phyloP scores from a whole-genome alignment of 1,140 invertebrate genomes.

The Diprion similis region DNA sequence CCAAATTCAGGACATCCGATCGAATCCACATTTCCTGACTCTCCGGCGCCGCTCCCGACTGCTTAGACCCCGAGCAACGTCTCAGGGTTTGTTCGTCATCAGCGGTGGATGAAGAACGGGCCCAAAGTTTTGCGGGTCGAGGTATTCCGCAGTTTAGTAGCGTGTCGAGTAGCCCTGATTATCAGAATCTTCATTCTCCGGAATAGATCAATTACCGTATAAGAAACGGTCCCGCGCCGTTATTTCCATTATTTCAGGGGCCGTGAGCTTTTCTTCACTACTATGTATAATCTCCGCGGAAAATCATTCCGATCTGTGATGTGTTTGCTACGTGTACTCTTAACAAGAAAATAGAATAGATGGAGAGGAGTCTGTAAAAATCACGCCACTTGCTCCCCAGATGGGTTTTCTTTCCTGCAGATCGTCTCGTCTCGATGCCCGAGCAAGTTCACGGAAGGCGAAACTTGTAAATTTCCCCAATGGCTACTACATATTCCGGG shows the following conservation, averaged over 20 bases:
- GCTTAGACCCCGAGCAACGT: no score
- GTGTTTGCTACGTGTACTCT: not conserved
- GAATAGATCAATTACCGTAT: not conserved
- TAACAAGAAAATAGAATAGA: not conserved
- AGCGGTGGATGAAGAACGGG: no score
- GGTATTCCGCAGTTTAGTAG: not conserved
- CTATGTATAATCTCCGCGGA: no score
- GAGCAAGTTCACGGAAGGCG: conserved; percentile 9
- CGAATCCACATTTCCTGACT: not conserved
- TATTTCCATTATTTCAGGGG: no score
- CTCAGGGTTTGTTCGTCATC: no score
- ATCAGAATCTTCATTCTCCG: not conserved
- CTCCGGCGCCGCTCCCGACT: not conserved
- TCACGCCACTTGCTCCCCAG: not conserved
- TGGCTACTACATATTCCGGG: conserved; percentile 20
- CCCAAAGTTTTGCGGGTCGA: no score
- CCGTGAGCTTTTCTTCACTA: no score
- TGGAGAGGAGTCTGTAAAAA: not conserved
- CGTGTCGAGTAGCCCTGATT: not conserved
- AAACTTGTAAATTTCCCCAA: conserved; percentile 22
- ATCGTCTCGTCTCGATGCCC: conserved; percentile 12
- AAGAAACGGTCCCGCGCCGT: not conserved
- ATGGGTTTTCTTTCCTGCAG: not conserved
- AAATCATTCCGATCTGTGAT: no score
- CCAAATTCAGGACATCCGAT: not conserved